A percentile compares a stretch with the other conserved stretches of the same genome.
Conservation (phyloP, 2,113 vertebrate genomes). For the Cyprinus carpio region DNA sequence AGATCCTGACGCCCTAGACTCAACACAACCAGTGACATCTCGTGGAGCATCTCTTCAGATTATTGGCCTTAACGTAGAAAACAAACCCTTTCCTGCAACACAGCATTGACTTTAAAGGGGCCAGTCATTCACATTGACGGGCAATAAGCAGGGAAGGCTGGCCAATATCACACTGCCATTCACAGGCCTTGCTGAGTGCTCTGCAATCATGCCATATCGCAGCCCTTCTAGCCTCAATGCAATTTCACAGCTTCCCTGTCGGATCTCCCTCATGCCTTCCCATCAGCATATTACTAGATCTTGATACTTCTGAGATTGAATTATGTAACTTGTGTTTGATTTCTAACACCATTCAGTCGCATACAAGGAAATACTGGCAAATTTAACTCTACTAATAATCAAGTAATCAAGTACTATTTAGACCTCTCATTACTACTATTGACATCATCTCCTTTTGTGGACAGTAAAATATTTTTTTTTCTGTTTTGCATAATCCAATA, state of each 20-base stretch:
- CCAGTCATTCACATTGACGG: conserved; percentile 57
- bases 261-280: conserved; percentile 19
- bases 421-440: conserved; percentile 16
- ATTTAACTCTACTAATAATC: not conserved
- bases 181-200: conserved; percentile 42
- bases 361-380: not conserved
- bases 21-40: conserved; percentile 48
- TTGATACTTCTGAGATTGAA: not conserved
- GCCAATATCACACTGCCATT: conserved; percentile 49
- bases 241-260: conserved; percentile 42
- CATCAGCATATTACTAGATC: conserved; percentile 1
- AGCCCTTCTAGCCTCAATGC: conserved; percentile 45
- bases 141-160: conserved; percentile 53
- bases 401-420: conserved; percentile 21
- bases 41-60: conserved; percentile 63
- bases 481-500: not conserved
- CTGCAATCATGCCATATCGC: conserved; percentile 50
- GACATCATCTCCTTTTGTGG: not conserved
- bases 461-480: not conserved
- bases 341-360: conserved; percentile 3
- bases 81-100: conserved; percentile 56
- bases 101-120: conserved; percentile 51
- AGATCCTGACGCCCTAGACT: conserved; percentile 31
- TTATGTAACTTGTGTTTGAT: conserved; percentile 16
- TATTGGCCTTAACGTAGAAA: conserved; percentile 58